These are phyloP conservation scores for Alauda arvensis DNA, from an alignment of 2,797 vertebrate species.

Conservation along the genomic window DNA sequence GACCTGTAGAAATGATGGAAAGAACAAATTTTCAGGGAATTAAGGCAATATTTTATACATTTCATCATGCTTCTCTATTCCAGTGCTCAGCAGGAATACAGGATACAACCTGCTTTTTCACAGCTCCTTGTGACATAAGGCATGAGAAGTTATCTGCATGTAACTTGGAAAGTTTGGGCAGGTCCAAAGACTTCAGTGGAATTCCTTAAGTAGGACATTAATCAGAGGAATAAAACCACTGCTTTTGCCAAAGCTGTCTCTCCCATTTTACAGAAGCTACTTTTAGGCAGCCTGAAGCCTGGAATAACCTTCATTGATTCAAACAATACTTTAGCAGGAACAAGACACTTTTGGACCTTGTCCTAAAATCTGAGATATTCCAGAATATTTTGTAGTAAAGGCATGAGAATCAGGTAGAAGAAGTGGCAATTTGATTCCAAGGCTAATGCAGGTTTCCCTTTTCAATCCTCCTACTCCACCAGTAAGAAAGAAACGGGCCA, in stretches of 20 bases:
- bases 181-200: background rate
- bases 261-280: background rate
- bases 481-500: rapidly evolving
- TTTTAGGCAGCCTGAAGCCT: background rate
- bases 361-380: background rate
- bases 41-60: constrained; percentile 18
- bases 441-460: background rate
- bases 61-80: background rate
- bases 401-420: background rate
- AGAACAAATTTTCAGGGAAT: background rate
- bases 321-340: background rate
- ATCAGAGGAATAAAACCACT: background rate
- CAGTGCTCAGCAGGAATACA: background rate
- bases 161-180: background rate
- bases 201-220: background rate
- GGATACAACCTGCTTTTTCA: background rate
- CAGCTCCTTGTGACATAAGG: background rate
- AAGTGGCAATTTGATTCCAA: background rate
- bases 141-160: background rate
- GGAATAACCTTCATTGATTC: background rate
- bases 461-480: background rate
- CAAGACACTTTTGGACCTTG: background rate
- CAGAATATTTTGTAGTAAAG: background rate
- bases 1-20: background rate
- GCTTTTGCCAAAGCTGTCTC: background rate